Base-by-base conservation (phyloP, 1,140 invertebrate species). In the Cydia fagiglandana region DNA sequence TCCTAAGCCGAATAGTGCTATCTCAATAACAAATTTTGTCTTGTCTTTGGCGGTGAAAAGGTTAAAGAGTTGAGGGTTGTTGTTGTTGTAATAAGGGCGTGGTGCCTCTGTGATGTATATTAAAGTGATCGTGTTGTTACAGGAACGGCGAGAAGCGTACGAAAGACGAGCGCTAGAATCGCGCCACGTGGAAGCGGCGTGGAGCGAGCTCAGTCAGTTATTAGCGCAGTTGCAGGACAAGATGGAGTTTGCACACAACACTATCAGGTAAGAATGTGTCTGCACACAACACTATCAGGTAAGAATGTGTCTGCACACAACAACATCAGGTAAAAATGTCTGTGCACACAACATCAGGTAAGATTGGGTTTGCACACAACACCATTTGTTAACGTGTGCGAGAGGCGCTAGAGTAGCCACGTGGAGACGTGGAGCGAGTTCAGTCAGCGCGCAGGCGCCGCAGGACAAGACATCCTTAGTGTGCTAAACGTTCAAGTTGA, bases 291-390 rank as follows among this genome's bases (percentile, higher is more conserved):
- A 45, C 10, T 3, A 47, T 47, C 4, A 47, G 13, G 45, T 47
- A 98, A 98, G 94, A 97, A 98, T 94, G 97, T 98, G 88, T 97
- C 98, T 91, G 97, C 97, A 64, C 97, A 96, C 73, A 97, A 97
- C 90, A 98, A 97, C 50, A 98, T 98, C 86, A 94, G 96, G 94
- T 92, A 77, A 41, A 0, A 28, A 2, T 0, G 10, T 17, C 12
- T 41, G 38, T 5, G 10, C 28, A 28, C 28, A 28, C 28, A 28
- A 28, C 28, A 28, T 28, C 28, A 28, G 28, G 28, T 28, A 3
- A 30, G 4, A 4, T 30, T 3, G 30, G 4, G 12, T 45, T 45
- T 45, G 41, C 41, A 45, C 41, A 73, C 73, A 15, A 47, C 50
- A 17, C 5, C 6, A 53, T 7, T n/a, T 7, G 50, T 7, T 80